Conservation (phyloP, 2,888 invertebrate genomes). For the Philhelius pedissequus region DNA sequence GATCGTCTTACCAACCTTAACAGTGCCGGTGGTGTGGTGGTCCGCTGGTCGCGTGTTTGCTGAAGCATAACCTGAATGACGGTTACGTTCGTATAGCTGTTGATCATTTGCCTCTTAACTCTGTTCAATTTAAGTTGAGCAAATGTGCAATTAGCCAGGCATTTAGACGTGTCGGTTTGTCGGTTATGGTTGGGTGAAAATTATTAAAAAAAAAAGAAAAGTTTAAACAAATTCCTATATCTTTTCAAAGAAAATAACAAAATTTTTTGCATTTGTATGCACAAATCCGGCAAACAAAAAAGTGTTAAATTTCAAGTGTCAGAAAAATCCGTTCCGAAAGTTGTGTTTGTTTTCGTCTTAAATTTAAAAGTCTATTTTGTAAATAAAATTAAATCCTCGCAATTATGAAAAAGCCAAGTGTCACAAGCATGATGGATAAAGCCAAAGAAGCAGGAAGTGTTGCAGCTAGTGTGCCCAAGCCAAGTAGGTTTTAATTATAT, state of each 20-base stretch:
- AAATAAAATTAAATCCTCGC: background rate
- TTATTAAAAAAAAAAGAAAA: conserved; percentile 7
- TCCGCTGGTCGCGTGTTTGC: conserved; percentile 11
- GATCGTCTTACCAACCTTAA: conserved; percentile 29
- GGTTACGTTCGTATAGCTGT: conserved; percentile 7
- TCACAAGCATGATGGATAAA: conserved; percentile 34
- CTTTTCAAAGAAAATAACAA: background rate
- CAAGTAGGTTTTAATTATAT: conserved; percentile 47
- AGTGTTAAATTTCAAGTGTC: background rate
- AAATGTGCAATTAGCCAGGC: conserved; percentile 32
- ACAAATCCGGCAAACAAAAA: background rate
- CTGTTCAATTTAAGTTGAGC: conserved; percentile 48
- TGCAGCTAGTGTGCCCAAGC: conserved; percentile 19
- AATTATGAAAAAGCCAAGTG: conserved; percentile 49
- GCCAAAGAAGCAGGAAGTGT: conserved; percentile 58
- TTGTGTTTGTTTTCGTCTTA: background rate
- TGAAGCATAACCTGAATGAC: conserved; percentile 40
- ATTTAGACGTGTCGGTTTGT: conserved; percentile 21
- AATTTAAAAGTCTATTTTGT: background rate
- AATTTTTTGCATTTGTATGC: background rate
- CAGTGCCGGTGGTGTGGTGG: no score
- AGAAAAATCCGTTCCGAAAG: background rate
- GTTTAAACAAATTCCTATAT: background rate
- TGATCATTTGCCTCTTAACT: conserved; percentile 65
- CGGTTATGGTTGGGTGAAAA: conserved; percentile 42